Conservation (phyloP, 2,888 invertebrate species). For the Dynastes maya region DNA sequence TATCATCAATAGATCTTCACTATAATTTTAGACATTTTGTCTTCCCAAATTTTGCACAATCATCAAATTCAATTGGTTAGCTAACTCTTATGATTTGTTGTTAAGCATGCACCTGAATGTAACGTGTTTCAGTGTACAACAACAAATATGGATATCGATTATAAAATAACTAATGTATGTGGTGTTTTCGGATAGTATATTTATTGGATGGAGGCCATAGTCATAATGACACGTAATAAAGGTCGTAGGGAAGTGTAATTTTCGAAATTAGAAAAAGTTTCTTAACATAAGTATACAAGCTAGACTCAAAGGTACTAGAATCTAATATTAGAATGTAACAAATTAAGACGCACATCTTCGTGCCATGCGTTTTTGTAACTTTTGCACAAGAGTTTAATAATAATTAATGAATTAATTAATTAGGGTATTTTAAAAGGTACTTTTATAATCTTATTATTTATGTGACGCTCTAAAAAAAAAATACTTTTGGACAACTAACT, state of each 20-base stretch:
- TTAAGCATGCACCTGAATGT: slow-evolving; percentile 43
- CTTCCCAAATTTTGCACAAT: slow-evolving; percentile 62
- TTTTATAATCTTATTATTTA: slow-evolving; percentile 39
- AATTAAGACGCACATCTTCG: slow-evolving; percentile 36
- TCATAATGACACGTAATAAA: slow-evolving; percentile 9
- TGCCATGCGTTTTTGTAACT: slow-evolving; percentile 46
- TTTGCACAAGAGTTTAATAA: slow-evolving; percentile 40
- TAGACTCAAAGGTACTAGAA: slow-evolving; percentile 24
- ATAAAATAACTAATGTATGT: slow-evolving; percentile 30
- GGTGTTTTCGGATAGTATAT: slow-evolving; percentile 13
- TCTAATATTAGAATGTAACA: slow-evolving; percentile 39
- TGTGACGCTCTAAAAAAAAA: slow-evolving; percentile 33
- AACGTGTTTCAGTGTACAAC: slow-evolving; percentile 47
- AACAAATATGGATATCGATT: slow-evolving; percentile 35
- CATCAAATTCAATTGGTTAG: slow-evolving; percentile 53
- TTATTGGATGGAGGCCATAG: slow-evolving; percentile 24
- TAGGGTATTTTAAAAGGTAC: slow-evolving; percentile 36
- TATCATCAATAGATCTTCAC: slow-evolving; percentile 56
- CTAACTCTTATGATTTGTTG: slow-evolving; percentile 49
- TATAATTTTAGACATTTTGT: slow-evolving; percentile 60
- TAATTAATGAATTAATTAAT: slow-evolving; percentile 21
- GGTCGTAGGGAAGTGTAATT: slow-evolving; percentile 1
- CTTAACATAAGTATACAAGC: slow-evolving; percentile 13
- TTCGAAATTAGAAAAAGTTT: slow-evolving; percentile 9
- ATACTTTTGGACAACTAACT: slow-evolving; percentile 35